These are phyloP conservation scores for Zoanthus solanderi DNA, from an alignment of 92 coral and sea anemone species.

Conservation along the genomic window DNA sequence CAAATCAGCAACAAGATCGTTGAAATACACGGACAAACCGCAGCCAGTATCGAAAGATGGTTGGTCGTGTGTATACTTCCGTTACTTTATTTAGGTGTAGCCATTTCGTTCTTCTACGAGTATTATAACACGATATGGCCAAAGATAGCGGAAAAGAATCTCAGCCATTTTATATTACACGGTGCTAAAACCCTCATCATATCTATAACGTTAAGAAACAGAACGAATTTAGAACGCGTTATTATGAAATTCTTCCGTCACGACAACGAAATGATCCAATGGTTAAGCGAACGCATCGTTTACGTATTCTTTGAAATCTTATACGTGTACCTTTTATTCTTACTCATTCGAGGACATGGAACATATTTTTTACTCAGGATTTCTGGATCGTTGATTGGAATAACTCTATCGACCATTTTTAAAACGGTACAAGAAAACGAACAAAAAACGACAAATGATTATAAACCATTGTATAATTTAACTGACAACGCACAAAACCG, in stretches of 20 bases:
- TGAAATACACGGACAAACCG: background rate
- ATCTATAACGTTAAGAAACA: background rate
- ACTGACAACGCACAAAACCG: background rate
- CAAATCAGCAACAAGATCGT: background rate
- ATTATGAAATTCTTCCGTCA: background rate
- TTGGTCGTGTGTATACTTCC: background rate
- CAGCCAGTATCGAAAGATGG: background rate
- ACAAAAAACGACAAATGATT: background rate
- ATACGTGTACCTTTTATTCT: background rate
- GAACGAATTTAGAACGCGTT: background rate
- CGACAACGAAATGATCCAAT: background rate
- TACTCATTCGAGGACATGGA: background rate
- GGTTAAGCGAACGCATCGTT: background rate
- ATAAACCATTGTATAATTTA: background rate
- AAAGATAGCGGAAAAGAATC: background rate
- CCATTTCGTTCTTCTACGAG: background rate
- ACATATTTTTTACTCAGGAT: background rate
- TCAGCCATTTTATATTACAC: background rate
- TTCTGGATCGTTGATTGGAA: background rate
- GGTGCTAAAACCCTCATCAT: background rate
- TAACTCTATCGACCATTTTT: background rate
- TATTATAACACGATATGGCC: background rate
- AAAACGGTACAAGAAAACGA: background rate
- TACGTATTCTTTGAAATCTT: background rate
- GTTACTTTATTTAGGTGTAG: background rate